These are phyloP conservation scores for Muscicapa comitata DNA, from an alignment of 2,797 vertebrate species.

Conservation along the genomic window DNA sequence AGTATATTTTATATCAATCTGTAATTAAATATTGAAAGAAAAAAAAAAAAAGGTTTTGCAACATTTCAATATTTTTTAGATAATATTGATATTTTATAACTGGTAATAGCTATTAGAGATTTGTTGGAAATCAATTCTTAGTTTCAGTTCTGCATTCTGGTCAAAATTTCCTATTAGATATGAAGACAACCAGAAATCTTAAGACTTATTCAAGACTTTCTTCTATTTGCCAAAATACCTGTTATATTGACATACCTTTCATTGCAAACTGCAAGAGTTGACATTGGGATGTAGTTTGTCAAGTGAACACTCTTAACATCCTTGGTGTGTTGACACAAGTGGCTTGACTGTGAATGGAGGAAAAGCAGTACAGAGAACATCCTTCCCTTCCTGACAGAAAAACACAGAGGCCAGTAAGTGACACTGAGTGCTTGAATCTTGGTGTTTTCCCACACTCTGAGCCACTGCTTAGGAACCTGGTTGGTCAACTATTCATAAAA, in stretches of 20 bases:
- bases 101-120: not conserved
- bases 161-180: not conserved
- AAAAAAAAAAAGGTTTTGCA: not conserved
- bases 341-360: not conserved
- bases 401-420: not conserved
- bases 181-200: not conserved
- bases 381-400: not conserved
- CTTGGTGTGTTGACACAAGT: not conserved
- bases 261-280: not conserved
- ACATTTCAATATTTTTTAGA: not conserved
- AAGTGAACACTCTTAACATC: not conserved
- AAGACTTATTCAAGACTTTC: not conserved
- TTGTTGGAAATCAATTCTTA: not conserved
- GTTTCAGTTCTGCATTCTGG: not conserved
- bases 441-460: not conserved
- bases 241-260: not conserved
- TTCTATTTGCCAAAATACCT: not conserved
- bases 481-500: not conserved
- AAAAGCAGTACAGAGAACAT: not conserved
- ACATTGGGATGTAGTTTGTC: not conserved
- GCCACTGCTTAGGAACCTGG: not conserved
- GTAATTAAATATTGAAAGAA: not conserved
- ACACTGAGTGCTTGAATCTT: not conserved
- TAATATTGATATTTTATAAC: not conserved
- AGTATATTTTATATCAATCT: not conserved